Conservation (phyloP, 2,113 vertebrate genomes). For the Gila orcuttii region DNA sequence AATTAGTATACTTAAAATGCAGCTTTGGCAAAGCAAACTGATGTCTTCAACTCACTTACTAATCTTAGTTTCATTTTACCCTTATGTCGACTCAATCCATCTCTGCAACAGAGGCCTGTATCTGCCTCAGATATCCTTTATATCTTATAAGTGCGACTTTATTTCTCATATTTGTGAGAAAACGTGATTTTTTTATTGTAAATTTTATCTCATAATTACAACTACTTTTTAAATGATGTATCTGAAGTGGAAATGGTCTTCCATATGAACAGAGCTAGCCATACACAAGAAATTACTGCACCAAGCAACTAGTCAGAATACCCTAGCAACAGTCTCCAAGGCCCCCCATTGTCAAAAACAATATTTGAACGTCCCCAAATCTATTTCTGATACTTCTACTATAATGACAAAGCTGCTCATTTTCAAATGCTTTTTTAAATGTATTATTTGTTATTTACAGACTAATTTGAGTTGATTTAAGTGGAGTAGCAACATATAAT, state of each 20-base stretch:
- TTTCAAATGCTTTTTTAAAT: too few species aligned
- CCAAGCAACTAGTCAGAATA: neutral
- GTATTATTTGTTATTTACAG: neutral
- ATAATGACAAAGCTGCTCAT: neutral
- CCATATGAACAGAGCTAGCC: neutral
- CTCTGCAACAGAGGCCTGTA: neutral
- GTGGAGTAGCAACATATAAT: too few species aligned
- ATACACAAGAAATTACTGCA: neutral
- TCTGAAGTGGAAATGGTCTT: neutral
- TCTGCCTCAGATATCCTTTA: neutral
- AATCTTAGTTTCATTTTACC: neutral
- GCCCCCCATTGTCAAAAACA: neutral
- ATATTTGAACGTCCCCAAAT: too few species aligned
- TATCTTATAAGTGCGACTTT: neutral
- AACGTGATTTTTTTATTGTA: neutral
- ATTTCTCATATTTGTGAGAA: neutral
- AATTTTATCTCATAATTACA: neutral
- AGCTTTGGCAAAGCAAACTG: constrained; percentile 14
- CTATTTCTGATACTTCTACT: neutral
- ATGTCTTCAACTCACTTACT: neutral
- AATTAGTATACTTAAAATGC: neutral
- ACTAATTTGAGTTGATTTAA: neutral
- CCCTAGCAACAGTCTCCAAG: neutral
- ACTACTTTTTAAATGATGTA: neutral
- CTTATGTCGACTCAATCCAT: neutral